Percentiles rank a stretch among this genome's conserved stretches.
These are phyloP conservation scores for Corythornis leucogaster DNA, from an alignment of 2,797 vertebrate species.

Conservation along the genomic window DNA sequence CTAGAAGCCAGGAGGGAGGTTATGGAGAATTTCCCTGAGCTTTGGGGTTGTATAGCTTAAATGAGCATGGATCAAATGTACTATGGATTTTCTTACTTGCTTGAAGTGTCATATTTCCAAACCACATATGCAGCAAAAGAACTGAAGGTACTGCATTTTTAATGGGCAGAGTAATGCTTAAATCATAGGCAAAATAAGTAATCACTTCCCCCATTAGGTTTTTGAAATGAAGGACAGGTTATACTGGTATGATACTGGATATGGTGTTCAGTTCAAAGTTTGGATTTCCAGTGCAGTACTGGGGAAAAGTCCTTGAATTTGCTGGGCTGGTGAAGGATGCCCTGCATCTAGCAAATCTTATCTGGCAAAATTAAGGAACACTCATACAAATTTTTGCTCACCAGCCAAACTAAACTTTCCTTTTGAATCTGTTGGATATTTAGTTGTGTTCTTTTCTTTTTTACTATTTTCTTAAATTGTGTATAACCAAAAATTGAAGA, in stretches of 20 bases:
- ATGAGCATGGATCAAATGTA: neutral
- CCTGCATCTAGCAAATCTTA: neutral
- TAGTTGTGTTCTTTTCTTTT: neutral
- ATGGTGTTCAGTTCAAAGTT: neutral
- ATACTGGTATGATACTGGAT: neutral
- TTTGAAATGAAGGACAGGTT: neutral
- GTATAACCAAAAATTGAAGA: neutral
- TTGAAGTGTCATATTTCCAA: neutral
- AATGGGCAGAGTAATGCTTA: neutral
- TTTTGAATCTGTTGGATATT: neutral
- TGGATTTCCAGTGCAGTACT: neutral
- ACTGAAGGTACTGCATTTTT: neutral
- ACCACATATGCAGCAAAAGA: neutral
- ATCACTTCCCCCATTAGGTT: rapidly evolving
- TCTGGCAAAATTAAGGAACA: neutral
- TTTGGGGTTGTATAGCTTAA: neutral
- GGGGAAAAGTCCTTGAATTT: neutral
- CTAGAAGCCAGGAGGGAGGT: neutral
- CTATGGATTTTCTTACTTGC: neutral
- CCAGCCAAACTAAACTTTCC: neutral
- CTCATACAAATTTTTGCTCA: neutral
- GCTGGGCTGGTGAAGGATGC: rapidly evolving
- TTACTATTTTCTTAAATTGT: neutral
- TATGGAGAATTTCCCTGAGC: neutral
- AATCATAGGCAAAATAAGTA: neutral